These are phyloP conservation scores for Pelvicachromis taeniatus DNA, from an alignment of 2,113 vertebrate species.

Conservation along the genomic window DNA sequence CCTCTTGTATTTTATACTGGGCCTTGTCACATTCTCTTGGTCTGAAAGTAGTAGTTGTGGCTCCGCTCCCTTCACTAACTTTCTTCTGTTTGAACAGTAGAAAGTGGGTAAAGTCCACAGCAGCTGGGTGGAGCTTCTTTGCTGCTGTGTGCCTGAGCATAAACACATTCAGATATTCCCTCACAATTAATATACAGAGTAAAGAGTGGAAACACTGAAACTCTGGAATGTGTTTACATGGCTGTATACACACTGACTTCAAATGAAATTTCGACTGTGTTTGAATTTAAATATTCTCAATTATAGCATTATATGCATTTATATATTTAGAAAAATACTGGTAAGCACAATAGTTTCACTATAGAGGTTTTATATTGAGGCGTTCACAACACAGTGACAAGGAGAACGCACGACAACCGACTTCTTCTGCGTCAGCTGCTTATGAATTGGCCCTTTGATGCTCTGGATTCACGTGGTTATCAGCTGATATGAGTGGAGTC, in stretches of 20 bases:
- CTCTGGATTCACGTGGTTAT: not conserved
- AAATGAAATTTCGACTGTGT: not conserved
- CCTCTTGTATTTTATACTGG: not conserved
- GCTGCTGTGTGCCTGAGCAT: not conserved
- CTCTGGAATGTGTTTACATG: not conserved
- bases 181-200: not conserved
- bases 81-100: not conserved
- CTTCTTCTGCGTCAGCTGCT: not conserved
- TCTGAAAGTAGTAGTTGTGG: not conserved
- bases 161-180: not conserved
- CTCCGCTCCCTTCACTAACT: not conserved
- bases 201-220: not conserved
- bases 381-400: not conserved
- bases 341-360: not conserved
- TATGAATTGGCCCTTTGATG: not conserved
- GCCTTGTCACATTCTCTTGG: not conserved
- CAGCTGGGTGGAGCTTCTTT: not conserved
- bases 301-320: not conserved
- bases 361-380: not conserved
- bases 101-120: not conserved
- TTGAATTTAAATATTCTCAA: not conserved
- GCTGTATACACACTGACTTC: not conserved
- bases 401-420: not conserved
- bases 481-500: not conserved
- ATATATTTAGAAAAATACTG: not conserved